phyloP scores from a whole-genome alignment of 2,797 vertebrate genomes.

The Eremophila alpestris region DNA sequence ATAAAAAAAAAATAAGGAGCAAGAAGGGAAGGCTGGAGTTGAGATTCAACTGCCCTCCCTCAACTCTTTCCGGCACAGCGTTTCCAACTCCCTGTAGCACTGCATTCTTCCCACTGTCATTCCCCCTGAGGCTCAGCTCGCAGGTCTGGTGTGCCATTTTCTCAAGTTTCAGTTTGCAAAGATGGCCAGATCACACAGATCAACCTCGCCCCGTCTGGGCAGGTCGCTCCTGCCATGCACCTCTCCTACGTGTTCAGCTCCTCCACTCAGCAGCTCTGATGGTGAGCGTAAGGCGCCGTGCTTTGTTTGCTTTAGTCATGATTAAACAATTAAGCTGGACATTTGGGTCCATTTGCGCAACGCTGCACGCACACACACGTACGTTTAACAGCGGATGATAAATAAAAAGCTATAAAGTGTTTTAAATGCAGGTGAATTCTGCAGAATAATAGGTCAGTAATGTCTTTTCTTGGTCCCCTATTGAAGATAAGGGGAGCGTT shows the following conservation, averaged over 20 bases:
- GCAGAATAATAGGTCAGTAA: conserved; percentile 26
- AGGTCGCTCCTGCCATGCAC: neutral
- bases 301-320: neutral
- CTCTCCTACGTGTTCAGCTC: neutral
- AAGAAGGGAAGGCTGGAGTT: neutral
- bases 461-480: conserved; percentile 36
- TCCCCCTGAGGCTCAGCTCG: neutral
- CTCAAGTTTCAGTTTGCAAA: neutral
- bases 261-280: neutral
- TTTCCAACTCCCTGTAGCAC: neutral
- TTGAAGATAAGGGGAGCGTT: neutral
- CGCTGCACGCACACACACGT: neutral
- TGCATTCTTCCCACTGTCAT: neutral
- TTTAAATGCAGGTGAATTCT: conserved; percentile 61
- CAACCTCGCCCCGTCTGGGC: neutral
- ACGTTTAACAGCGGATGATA: neutral
- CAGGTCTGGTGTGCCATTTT: neutral
- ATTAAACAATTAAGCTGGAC: conserved; percentile 12
- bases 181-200: neutral
- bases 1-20: neutral
- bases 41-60: neutral
- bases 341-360: neutral
- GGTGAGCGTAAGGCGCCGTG: rapidly evolving
- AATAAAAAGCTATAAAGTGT: neutral
- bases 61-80: neutral